Percentiles rank a stretch among this genome's conserved stretches.
Conservation (phyloP, 2,113 vertebrate genomes). For the Vulpes vulpes region DNA sequence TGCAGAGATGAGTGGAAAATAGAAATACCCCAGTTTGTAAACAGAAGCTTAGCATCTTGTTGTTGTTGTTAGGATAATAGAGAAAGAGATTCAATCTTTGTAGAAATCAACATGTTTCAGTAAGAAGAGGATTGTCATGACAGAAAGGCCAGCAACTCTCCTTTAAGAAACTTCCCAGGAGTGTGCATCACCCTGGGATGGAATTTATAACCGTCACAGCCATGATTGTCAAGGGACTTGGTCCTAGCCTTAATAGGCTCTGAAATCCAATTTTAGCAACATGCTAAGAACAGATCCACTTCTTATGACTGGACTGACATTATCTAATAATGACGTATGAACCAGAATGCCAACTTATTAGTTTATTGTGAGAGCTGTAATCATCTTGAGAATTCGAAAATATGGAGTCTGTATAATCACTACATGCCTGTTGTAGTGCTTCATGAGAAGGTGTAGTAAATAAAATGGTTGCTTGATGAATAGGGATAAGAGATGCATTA, state of each 20-base stretch:
- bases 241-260: neutral
- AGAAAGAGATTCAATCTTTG: neutral
- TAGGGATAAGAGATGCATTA: neutral
- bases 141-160: neutral
- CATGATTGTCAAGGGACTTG: neutral
- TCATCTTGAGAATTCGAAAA: slow-evolving; percentile 3
- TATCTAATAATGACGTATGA: neutral
- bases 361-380: slow-evolving; percentile 32
- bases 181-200: neutral
- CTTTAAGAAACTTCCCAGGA: slow-evolving; percentile 15
- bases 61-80: neutral
- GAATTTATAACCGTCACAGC: neutral
- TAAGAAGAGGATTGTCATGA: neutral
- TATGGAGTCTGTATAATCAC: slow-evolving; percentile 9
- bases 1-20: neutral
- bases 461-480: slow-evolving; percentile 10
- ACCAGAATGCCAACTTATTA: slow-evolving; percentile 37
- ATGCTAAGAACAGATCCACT: neutral
- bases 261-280: neutral
- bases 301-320: neutral
- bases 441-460: neutral
- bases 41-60: neutral
- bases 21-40: neutral
- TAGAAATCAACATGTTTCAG: slow-evolving; percentile 1
- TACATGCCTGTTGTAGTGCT: neutral